Evolutionary conservation across 2,113 vertebrate genomes (phyloP), one percentile per base, ranked within the genome.

Genomic region (Ceyx cyanopectus): DNA sequence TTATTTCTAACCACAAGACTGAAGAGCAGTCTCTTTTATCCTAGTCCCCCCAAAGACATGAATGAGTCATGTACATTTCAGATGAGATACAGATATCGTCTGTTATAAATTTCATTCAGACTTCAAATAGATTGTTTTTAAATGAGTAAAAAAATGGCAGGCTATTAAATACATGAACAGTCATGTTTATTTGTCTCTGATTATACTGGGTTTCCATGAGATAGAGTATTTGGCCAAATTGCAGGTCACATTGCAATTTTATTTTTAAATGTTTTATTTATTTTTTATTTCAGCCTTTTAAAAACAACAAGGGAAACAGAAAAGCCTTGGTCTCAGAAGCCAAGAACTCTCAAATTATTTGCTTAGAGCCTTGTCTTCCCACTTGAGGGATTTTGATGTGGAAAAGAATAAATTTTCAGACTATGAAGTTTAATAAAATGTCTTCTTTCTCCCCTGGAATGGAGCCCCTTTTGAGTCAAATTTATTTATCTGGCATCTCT

Each of bases 1-100:
- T 80, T 96, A 94, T 92, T 95, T 92, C 92, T 94, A 91, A 85
- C 77, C 50, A 67, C 45, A 65, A 75, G 81, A 82, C 90, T 92
- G 85, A 94, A 76, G 58, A 94, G 62, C 78, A 94, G 63, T 82
- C 51, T 92, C 30, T 85, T 93, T 75, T 85, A 41, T 91, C 78
- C 89, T 77, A 91, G 87, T 87, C 75, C 54, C 41, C 70, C 75
- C 68, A 73, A 92, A 93, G 78, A 72, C 81, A 92, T 83, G 82
- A 85, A 87, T 82, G 93, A 92, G 70, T 95, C 81, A 95, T 95
- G 85, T 87, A 37, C 85, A 94, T 96, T 96, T 95, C 81, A 89
- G 43, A 91, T 92, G 68, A 82, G 85, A 56, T 85, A 82, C 62
- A 87, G 89, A 92, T 90, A 88, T 65, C 1, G 43, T 94, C 92